Conservation (phyloP, 2,113 vertebrate genomes). For the Lophotis ruficrista region DNA sequence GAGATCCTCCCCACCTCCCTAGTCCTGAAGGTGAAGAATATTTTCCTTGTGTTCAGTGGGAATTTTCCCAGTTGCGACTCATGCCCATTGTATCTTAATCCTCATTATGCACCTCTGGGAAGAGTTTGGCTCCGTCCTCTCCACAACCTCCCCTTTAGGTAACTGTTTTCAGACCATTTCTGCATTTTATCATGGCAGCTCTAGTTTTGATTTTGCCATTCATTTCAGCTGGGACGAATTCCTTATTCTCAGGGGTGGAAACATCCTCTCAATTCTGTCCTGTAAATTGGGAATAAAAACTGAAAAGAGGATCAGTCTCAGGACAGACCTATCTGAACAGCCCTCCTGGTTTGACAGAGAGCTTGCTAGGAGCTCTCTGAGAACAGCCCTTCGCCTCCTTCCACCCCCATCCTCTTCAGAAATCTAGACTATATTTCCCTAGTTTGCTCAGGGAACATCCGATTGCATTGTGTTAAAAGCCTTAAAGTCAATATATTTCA, state of each 20-base stretch:
- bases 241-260: not conserved
- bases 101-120: not conserved
- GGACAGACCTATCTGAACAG: not conserved
- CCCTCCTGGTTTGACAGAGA: not conserved
- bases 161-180: not conserved
- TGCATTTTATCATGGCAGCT: not conserved
- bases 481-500: not conserved
- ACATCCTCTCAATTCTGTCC: not conserved
- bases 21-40: not conserved
- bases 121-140: not conserved
- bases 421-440: not conserved
- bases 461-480: not conserved
- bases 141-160: not conserved
- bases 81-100: not conserved
- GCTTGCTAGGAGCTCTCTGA: not conserved
- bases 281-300: not conserved
- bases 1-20: not conserved
- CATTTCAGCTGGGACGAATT: not conserved
- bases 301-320: not conserved
- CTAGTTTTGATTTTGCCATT: not conserved
- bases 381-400: not conserved
- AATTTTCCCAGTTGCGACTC: not conserved
- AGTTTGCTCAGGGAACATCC: not conserved
- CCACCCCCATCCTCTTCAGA: not conserved
- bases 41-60: not conserved